Evolutionary conservation across 2,888 invertebrate genomes (phyloP).

Genomic region (Leptopilina drosophilae): DNA sequence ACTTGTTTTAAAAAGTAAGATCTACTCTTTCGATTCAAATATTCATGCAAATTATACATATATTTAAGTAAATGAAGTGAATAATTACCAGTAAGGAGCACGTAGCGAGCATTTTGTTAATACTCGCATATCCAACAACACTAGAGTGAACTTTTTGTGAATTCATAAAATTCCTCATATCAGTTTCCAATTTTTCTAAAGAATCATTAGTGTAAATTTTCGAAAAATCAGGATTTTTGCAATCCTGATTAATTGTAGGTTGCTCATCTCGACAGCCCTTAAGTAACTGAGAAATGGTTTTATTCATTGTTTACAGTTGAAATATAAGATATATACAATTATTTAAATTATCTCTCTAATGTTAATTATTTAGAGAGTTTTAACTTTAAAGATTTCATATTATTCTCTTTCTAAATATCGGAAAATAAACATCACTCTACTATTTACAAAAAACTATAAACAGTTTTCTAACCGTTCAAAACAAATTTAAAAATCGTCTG

Average conservation of each 20-base stretch:
- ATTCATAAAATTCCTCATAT: slow-evolving; percentile 18
- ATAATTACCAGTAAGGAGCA: slow-evolving; percentile 44
- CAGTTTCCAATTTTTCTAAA: slow-evolving; percentile 12
- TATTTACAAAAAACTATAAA: not conserved
- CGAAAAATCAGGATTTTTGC: not conserved
- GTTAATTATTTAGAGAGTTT: not conserved
- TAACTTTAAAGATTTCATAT: not conserved
- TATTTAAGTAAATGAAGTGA: slow-evolving; percentile 2
- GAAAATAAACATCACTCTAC: not conserved
- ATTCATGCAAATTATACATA: slow-evolving; percentile 25
- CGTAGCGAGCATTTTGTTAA: slow-evolving; percentile 67
- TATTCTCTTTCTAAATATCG: not conserved
- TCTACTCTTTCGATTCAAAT: too few species aligned
- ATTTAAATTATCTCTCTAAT: not conserved
- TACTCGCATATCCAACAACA: slow-evolving; percentile 62
- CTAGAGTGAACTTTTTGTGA: slow-evolving; percentile 27
- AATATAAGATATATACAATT: not conserved
- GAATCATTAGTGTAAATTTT: slow-evolving; percentile 10
- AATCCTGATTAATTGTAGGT: not conserved
- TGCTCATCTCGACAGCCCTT: not conserved
- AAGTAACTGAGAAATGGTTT: not conserved
- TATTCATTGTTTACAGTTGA: not conserved
- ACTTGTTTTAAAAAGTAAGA: too few species aligned
- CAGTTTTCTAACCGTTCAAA: slow-evolving; percentile 9
- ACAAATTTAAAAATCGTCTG: slow-evolving; percentile 23